Conservation (phyloP, 2,113 vertebrate genomes). For the Gobius niger region DNA sequence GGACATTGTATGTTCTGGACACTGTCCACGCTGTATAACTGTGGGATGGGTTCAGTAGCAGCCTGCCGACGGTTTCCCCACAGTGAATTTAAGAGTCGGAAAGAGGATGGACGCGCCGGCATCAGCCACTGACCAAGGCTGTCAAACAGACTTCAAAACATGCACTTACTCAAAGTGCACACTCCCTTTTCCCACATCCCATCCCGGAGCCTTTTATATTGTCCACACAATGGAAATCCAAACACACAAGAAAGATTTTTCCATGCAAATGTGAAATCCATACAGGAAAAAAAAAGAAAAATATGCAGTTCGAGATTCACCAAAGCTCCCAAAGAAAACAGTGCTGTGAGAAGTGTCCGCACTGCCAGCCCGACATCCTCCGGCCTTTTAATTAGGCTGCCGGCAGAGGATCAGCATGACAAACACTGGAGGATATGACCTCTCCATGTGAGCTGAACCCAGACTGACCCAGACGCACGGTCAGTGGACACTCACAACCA, state of each 20-base stretch:
- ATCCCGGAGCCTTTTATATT: constrained; percentile 74
- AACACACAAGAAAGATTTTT: constrained; percentile 79
- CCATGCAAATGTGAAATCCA: constrained; percentile 81
- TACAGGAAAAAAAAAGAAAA: constrained; percentile 75
- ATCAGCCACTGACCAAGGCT: constrained; percentile 72
- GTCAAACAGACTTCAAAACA: constrained; percentile 78
- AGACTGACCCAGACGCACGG: constrained; percentile 50
- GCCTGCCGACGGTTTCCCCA: constrained; percentile 67
- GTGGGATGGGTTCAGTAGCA: constrained; percentile 70
- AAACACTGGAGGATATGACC: constrained; percentile 74
- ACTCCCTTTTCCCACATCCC: constrained; percentile 76
- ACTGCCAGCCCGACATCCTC: constrained; percentile 57
- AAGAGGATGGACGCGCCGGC: constrained; percentile 64
- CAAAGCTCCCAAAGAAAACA: constrained; percentile 72
- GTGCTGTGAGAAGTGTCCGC: constrained; percentile 62
- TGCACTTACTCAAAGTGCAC: constrained; percentile 73
- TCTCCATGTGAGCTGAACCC: constrained; percentile 67
- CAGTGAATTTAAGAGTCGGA: constrained; percentile 62
- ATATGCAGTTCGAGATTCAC: constrained; percentile 69
- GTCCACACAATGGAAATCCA: constrained; percentile 81
- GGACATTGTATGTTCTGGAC: constrained; percentile 69
- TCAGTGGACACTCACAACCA: constrained; percentile 38
- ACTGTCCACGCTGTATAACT: constrained; percentile 59
- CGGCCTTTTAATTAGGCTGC: constrained; percentile 71
- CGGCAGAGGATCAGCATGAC: constrained; percentile 72